A percentile compares a stretch with the other conserved stretches of the same genome.
phyloP scores from a whole-genome alignment of 1,140 invertebrate genomes.

The Sinella curviseta region DNA sequence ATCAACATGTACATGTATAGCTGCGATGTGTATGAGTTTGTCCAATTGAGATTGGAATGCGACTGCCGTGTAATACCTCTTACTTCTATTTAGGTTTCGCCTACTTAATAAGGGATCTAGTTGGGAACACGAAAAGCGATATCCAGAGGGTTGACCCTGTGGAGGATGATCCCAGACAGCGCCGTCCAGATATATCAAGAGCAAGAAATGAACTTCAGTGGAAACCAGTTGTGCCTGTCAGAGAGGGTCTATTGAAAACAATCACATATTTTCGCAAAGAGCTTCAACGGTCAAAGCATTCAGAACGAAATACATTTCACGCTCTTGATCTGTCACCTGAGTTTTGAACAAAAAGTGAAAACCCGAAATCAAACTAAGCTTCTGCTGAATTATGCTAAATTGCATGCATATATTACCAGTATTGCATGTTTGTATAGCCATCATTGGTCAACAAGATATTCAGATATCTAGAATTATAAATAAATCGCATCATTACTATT shows the following conservation, averaged over 20 bases:
- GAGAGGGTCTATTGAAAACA: slow-evolving; percentile 80
- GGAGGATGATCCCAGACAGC: slow-evolving; percentile 92
- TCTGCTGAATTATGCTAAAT: too few relatives aligned
- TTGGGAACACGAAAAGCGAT: slow-evolving; percentile 76
- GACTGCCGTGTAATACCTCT: neutral
- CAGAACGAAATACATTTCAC: slow-evolving; percentile 50
- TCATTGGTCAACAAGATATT: too few relatives aligned
- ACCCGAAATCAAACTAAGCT: too few relatives aligned
- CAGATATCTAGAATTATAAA: too few relatives aligned
- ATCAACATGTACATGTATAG: neutral
- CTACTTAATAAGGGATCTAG: slow-evolving; percentile 80
- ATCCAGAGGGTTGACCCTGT: slow-evolving; percentile 79
- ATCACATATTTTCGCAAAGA: slow-evolving; percentile 90
- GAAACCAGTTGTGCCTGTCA: slow-evolving; percentile 79
- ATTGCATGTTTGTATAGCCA: too few relatives aligned
- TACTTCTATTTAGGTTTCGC: slow-evolving; percentile 78
- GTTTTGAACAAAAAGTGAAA: neutral
- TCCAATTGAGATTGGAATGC: neutral
- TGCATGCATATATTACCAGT: too few relatives aligned
- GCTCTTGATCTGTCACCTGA: slow-evolving; percentile 31
- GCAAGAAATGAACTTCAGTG: slow-evolving; percentile 85
- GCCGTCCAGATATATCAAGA: slow-evolving; percentile 87
- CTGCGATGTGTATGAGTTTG: neutral
- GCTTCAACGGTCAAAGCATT: slow-evolving; percentile 63
- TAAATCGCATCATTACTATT: too few relatives aligned